Evolutionary conservation across 1,140 invertebrate genomes (phyloP).

Genomic region (Globodera ellingtonae): DNA sequence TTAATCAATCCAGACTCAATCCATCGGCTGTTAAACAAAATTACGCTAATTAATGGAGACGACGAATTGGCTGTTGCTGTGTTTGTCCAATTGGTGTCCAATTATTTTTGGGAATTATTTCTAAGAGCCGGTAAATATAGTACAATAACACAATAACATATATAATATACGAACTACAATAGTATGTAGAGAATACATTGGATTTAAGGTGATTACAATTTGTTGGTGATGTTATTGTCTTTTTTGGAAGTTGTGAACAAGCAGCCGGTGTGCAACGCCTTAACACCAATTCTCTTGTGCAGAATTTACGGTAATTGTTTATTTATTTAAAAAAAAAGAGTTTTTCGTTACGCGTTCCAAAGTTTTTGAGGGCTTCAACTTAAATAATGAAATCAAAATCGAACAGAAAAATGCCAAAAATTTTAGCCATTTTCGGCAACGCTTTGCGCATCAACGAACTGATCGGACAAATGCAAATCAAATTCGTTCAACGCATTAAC

Average conservation of each 20-base stretch:
- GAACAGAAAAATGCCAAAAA: too few species aligned
- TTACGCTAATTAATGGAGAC: not conserved
- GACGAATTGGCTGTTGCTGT: not conserved
- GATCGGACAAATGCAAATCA: slow-evolving; percentile 75
- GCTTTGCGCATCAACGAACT: slow-evolving; percentile 30
- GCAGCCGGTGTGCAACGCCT: slow-evolving; percentile 26
- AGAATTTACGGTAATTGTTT: slow-evolving; percentile 34
- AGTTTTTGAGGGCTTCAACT: too few species aligned
- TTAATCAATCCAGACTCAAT: not conserved
- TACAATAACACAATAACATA: not conserved
- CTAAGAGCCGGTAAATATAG: not conserved
- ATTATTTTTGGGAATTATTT: slow-evolving; percentile 2
- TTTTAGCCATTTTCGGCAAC: slow-evolving; percentile 29
- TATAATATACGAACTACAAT: not conserved
- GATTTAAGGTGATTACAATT: not conserved
- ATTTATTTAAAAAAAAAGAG: not conserved
- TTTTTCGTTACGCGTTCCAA: too few species aligned
- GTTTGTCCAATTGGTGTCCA: not conserved
- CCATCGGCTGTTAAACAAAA: not conserved
- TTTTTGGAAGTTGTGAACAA: not conserved
- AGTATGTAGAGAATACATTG: too few species aligned
- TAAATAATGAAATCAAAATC: too few species aligned
- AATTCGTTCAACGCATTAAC: slow-evolving; percentile 90
- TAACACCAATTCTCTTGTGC: slow-evolving; percentile 27
- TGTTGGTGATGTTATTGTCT: not conserved